A percentile compares a stretch with the other conserved stretches of the same genome.
Conservation (phyloP, 1,140 invertebrate genomes). For the Scaptomyza hsui region DNA sequence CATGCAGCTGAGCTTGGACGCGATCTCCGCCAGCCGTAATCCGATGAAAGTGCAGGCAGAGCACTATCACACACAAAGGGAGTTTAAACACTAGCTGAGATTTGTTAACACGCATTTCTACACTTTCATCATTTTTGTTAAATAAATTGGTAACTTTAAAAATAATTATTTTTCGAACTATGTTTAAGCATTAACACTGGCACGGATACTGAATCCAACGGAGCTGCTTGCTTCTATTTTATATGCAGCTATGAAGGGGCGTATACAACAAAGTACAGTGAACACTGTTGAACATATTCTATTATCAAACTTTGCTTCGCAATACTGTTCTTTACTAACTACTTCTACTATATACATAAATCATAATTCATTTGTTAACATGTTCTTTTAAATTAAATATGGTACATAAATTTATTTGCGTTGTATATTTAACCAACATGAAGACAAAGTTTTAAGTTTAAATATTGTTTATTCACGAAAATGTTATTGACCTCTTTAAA, state of each 20-base stretch:
- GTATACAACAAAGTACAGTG: conserved; percentile 1
- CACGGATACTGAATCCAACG: conserved; percentile 15
- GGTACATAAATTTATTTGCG: background rate
- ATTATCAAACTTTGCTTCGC: background rate
- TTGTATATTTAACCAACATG: background rate
- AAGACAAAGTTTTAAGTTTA: too few species aligned
- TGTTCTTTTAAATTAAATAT: background rate
- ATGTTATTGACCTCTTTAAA: background rate
- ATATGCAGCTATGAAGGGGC: conserved; percentile 20
- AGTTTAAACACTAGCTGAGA: background rate
- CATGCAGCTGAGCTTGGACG: conserved; percentile 4
- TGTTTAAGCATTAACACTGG: conserved; percentile 1
- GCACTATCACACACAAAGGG: background rate
- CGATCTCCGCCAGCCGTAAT: background rate
- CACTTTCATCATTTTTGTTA: conserved; percentile 7
- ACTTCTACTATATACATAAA: too few species aligned
- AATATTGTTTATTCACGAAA: background rate
- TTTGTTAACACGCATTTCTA: background rate
- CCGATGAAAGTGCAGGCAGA: conserved; percentile 3
- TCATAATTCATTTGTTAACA: too few species aligned
- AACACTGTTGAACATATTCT: background rate
- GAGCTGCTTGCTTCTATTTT: conserved; percentile 3
- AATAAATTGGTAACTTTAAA: background rate
- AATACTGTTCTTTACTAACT: too few species aligned
- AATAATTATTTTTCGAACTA: background rate